Percentiles rank a stretch among this genome's conserved stretches.
These are phyloP conservation scores for Pterocles orientalis DNA, from an alignment of 2,113 vertebrate genomes.

Conservation along the genomic window DNA sequence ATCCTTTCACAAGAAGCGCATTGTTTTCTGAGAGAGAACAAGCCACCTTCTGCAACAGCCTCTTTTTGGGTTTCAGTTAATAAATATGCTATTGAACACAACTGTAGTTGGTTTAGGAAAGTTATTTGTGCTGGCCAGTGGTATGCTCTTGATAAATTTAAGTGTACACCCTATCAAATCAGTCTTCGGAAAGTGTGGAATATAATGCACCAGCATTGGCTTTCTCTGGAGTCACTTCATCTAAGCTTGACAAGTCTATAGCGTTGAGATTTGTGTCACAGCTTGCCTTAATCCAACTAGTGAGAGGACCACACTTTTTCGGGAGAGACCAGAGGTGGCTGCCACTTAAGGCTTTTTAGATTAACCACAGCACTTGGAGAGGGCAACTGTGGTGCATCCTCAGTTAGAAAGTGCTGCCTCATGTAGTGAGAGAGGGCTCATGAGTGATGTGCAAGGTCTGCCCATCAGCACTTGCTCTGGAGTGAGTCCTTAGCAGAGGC, in stretches of 20 bases:
- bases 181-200: neutral
- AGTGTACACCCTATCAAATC: neutral
- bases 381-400: neutral
- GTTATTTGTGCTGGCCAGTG: neutral
- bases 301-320: neutral
- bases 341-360: rapidly evolving
- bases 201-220: neutral
- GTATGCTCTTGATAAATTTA: neutral
- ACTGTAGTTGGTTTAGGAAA: neutral
- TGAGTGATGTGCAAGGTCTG: neutral
- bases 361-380: neutral
- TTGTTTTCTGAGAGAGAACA: neutral
- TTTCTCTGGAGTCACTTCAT: neutral
- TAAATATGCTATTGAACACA: neutral
- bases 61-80: neutral
- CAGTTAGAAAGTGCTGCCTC: neutral
- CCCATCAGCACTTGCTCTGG: neutral
- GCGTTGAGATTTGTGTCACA: neutral
- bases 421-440: neutral
- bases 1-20: neutral
- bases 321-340: neutral
- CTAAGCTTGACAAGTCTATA: neutral
- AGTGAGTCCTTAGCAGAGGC: neutral
- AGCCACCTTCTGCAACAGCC: neutral
- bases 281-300: neutral